Evolutionary conservation across 2,888 invertebrate species (phyloP), one percentile per base, ranked within the genome.

Genomic region (Drosophila atripex): DNA sequence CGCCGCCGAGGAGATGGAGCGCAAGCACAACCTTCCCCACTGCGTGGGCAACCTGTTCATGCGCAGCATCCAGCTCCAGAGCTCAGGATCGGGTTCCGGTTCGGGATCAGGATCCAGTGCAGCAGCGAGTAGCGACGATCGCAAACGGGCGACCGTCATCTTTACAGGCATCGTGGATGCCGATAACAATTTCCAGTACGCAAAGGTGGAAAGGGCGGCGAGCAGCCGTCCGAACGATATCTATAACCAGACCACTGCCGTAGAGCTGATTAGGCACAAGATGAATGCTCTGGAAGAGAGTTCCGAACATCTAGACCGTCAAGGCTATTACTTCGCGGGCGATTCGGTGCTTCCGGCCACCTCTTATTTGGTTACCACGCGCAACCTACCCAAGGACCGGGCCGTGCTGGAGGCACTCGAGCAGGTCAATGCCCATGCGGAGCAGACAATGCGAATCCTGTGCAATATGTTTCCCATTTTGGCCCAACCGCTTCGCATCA

Each of bases 401-500:
- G 64, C 61, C 4, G 71, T 77, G 12, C 66, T 71, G 47, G 73
- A 78, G 46, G 78, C 82, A 11, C 86, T 90, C 43, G 90, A 89
- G 47, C 71, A 77, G 64, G 66, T 82, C 8, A 89, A 88, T 59
- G 75, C 74, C 11, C 86, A 88, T 60, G 77, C 80, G 23, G 86
- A 87, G 41, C 75, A 85, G 56, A 89, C 90, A 12, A 77, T 90
- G 73, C 88, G 90, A 46, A 90, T 90, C 73, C 72, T 90, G 39
- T 88, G 88, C 71, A 90, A 90, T 49, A 89, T 90, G 73, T 90
- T 90, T 55, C 90, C 90, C 4, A 90, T 90, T 51, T 72, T 90
- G 55, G 88, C 88, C 28, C 88, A 89, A 47, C 90, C 90, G 14
- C 72, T 90, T 61, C 86, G 90, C 51, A 79, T 90, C 38, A 90